Percentiles rank a stretch among this genome's conserved stretches.
Conservation (phyloP, 2,797 vertebrate genomes). For the Ara ararauna region DNA sequence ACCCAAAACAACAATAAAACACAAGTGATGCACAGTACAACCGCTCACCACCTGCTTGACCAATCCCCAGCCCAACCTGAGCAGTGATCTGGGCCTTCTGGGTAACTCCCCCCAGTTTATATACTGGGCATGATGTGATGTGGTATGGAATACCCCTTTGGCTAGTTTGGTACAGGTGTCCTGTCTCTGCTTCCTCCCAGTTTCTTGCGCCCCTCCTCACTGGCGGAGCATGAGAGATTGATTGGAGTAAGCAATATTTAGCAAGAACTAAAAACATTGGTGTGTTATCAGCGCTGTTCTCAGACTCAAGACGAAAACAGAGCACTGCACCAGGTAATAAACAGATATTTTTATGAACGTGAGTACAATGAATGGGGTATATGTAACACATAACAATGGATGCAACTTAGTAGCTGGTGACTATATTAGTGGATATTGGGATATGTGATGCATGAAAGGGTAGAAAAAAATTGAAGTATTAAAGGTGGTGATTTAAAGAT, state of each 20-base stretch:
- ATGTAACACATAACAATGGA: accelerated
- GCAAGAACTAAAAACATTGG: not conserved
- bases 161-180: not conserved
- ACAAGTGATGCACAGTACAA: not conserved
- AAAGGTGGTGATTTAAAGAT: not conserved
- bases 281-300: not conserved
- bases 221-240: not conserved
- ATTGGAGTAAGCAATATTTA: not conserved
- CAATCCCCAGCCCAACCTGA: not conserved
- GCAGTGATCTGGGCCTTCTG: not conserved
- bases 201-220: not conserved
- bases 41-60: not conserved
- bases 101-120: not conserved
- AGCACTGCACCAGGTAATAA: not conserved
- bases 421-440: not conserved
- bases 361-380: not conserved
- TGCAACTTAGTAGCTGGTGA: not conserved
- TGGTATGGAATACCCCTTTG: not conserved
- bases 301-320: not conserved
- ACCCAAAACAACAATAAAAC: not conserved
- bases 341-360: not conserved
- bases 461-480: not conserved
- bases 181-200: not conserved
- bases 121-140: not conserved
- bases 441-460: not conserved